Evolutionary conservation across 2,888 invertebrate genomes (phyloP), one percentile per base, ranked within the genome.

Genomic region (Labia minor): DNA sequence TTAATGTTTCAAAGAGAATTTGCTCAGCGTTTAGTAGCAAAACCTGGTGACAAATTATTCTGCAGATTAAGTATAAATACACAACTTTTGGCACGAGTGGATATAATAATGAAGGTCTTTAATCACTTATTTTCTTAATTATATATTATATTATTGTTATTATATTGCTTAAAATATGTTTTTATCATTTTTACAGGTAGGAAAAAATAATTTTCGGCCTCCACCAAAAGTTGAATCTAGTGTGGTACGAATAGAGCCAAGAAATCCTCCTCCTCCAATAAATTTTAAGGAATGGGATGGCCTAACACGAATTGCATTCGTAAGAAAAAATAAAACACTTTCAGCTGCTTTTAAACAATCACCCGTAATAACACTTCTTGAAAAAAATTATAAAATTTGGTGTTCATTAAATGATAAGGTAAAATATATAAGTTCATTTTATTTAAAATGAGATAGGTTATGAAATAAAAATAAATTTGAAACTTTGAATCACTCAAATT

Each of bases 1-100:
- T 81, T 99, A 10, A 99, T 99, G 98, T 97, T 99, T 76, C 99
- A 99, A 81, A 85, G 91, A 74, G 99, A 99, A 81, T 99, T 99
- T 82, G 98, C 99, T 1, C 92, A 97, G 74, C 83, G 99, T 75
- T 81, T 99, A 66, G 92, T 96, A 1, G 99, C 99, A 0, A 91
- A 95, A 77, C 95, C 99, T 14, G 98, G 97, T 1, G 97, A 98
- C 74, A 98, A 99, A 79, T 79, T 95, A 10, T 99, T 94, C 76
- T 98, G 98, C 76, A 85, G 99, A 66, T 80, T 99, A 26, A 97
- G 98, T 66, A 88, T 97, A 65, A 99, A 99, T 75, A 95, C 95
- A 26, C 99, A 99, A 75, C 81, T 99, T 18, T 80, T 99, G 70
- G 93, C 99, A 1, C 83, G 94, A 74, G 96, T 99, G 10, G 95